These are phyloP conservation scores for Echinops telfairi DNA, from an alignment of 2,113 vertebrate species.

Conservation along the genomic window DNA sequence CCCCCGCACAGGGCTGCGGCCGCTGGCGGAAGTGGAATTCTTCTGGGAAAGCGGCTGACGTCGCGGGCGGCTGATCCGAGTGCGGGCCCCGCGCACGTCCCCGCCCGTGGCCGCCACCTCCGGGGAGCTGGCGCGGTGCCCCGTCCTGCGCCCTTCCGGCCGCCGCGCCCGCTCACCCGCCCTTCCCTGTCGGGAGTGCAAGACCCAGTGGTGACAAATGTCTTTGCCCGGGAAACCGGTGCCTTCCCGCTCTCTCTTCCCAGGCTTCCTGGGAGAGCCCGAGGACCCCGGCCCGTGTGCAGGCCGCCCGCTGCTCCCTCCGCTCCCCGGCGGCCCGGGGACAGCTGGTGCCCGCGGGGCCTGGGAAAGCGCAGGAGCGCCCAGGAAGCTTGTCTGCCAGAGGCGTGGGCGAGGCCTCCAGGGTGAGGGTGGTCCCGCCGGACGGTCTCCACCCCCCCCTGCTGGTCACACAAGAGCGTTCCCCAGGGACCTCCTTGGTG, in stretches of 20 bases:
- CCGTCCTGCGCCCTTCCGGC: conserved; percentile 63
- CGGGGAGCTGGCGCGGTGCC: conserved; percentile 39
- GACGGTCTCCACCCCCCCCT: conserved; percentile 83
- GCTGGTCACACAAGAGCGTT: conserved; percentile 70
- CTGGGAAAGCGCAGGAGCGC: not conserved
- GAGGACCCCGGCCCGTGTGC: not conserved
- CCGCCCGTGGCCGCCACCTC: not conserved
- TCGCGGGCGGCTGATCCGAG: conserved; percentile 34
- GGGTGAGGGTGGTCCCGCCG: not conserved
- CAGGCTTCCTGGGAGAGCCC: not conserved
- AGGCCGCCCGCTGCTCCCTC: not conserved
- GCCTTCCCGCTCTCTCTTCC: not conserved
- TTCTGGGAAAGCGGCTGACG: conserved; percentile 79
- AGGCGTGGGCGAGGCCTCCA: not conserved
- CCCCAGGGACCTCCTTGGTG: not conserved
- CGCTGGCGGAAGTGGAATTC: conserved; percentile 72
- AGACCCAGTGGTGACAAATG: not conserved
- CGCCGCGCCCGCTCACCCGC: conserved; percentile 23
- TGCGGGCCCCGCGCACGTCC: too few relatives aligned
- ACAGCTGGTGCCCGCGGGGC: not conserved
- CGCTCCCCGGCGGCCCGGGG: conserved; percentile 12
- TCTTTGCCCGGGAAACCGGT: not conserved
- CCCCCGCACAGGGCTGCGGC: conserved; percentile 44
- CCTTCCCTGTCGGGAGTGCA: conserved; percentile 24
- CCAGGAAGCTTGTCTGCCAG: conserved; percentile 23